These are phyloP conservation scores for Lerista edwardsae DNA, from an alignment of 2,797 vertebrate genomes.

Conservation along the genomic window DNA sequence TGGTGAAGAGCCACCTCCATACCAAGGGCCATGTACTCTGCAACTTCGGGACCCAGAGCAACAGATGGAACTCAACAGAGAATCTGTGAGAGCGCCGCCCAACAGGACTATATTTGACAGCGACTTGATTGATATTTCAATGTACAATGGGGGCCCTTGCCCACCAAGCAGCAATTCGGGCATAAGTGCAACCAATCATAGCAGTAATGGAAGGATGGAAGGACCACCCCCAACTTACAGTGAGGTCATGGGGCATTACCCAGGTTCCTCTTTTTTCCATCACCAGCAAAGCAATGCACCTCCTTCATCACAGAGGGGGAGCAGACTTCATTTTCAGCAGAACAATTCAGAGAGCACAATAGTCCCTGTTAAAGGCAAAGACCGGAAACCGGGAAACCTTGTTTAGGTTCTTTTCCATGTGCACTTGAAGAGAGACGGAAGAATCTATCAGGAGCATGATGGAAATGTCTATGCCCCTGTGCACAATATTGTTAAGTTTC, in stretches of 20 bases:
- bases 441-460: slow-evolving; percentile 60
- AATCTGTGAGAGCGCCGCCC: slow-evolving; percentile 83
- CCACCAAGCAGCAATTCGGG: slow-evolving; percentile 97
- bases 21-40: slow-evolving; percentile 87
- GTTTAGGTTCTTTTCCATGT: slow-evolving; percentile 76
- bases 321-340: slow-evolving; percentile 85
- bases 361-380: slow-evolving; percentile 88
- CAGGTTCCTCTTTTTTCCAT: slow-evolving; percentile 89
- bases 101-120: slow-evolving; percentile 86
- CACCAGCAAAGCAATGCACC: slow-evolving; percentile 93
- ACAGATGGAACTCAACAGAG: slow-evolving; percentile 89
- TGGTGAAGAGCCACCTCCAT: slow-evolving; percentile 87
- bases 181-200: slow-evolving; percentile 91
- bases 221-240: slow-evolving; percentile 94
- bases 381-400: slow-evolving; percentile 87
- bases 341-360: slow-evolving; percentile 90
- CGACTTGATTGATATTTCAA: slow-evolving; percentile 78
- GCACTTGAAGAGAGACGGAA: slow-evolving; percentile 56
- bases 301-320: slow-evolving; percentile 80
- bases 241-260: slow-evolving; percentile 93
- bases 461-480: slow-evolving; percentile 75
- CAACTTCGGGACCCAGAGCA: slow-evolving; percentile 89
- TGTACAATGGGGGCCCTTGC: slow-evolving; percentile 86
- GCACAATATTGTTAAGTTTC: slow-evolving; percentile 81
- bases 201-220: slow-evolving; percentile 90